These are phyloP conservation scores for Colius striatus DNA, from an alignment of 2,113 vertebrate genomes.

Conservation along the genomic window DNA sequence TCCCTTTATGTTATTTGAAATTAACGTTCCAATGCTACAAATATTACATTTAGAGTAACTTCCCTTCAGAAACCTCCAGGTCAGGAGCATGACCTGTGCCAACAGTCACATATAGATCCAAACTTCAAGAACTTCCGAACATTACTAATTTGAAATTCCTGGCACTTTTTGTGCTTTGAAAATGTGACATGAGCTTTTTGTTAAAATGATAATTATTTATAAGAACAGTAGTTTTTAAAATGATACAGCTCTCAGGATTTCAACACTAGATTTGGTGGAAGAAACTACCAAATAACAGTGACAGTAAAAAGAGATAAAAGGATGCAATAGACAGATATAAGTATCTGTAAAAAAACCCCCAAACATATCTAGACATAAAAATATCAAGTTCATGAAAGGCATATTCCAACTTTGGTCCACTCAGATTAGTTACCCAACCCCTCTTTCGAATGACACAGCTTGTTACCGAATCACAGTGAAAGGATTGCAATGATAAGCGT, in stretches of 20 bases:
- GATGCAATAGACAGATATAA: background rate
- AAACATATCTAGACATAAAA: background rate
- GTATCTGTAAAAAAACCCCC: background rate
- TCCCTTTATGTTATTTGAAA: background rate
- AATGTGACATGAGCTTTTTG: background rate
- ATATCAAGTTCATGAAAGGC: background rate
- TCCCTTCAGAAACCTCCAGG: background rate
- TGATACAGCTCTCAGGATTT: background rate
- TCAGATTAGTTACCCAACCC: background rate
- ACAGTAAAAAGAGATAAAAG: background rate
- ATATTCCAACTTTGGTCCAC: background rate
- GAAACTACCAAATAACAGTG: background rate
- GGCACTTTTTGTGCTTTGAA: background rate
- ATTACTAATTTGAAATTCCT: background rate
- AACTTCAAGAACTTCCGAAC: background rate
- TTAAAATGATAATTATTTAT: background rate
- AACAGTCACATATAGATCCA: background rate
- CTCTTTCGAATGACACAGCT: background rate
- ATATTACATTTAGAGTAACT: background rate
- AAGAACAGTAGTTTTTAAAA: background rate
- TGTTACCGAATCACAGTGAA: background rate
- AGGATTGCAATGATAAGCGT: background rate
- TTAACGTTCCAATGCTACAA: background rate
- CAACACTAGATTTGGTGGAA: background rate
- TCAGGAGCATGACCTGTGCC: background rate